Conservation (phyloP, 2,797 vertebrate species). For the Xenopus petersii region DNA sequence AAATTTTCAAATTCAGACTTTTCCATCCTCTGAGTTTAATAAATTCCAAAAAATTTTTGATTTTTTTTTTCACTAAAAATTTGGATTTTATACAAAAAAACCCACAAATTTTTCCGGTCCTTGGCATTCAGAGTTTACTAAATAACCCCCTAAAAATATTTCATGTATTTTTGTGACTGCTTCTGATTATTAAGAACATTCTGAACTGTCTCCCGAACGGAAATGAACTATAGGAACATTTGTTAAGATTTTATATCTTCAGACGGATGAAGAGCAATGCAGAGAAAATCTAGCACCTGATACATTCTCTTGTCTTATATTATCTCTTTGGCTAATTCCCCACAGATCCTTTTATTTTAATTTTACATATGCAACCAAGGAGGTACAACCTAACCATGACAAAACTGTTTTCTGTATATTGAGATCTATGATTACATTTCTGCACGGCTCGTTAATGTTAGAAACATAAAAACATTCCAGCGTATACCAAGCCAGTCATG, state of each 20-base stretch:
- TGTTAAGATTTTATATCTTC: not conserved
- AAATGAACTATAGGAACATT: not conserved
- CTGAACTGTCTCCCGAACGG: not conserved
- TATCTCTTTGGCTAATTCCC: not conserved
- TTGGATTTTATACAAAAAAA: too few relatives aligned
- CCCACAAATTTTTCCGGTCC: too few relatives aligned
- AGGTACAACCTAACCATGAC: not conserved
- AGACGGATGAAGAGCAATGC: not conserved
- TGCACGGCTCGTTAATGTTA: not conserved
- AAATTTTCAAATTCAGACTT: too few relatives aligned
- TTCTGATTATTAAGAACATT: too few relatives aligned
- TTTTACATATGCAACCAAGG: not conserved
- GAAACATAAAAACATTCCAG: not conserved
- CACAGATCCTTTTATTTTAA: not conserved
- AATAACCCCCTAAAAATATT: too few relatives aligned
- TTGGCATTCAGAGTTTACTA: too few relatives aligned
- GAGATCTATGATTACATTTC: not conserved
- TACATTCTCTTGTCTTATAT: not conserved
- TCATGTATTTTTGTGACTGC: too few relatives aligned
- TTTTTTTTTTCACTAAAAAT: too few relatives aligned
- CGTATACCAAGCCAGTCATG: not conserved
- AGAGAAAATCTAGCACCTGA: not conserved
- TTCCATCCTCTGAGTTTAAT: too few relatives aligned
- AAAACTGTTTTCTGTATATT: not conserved
- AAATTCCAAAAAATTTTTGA: too few relatives aligned